These are phyloP conservation scores for Apocrypta bakeri DNA, from an alignment of 1,140 invertebrate species.

Conservation along the genomic window DNA sequence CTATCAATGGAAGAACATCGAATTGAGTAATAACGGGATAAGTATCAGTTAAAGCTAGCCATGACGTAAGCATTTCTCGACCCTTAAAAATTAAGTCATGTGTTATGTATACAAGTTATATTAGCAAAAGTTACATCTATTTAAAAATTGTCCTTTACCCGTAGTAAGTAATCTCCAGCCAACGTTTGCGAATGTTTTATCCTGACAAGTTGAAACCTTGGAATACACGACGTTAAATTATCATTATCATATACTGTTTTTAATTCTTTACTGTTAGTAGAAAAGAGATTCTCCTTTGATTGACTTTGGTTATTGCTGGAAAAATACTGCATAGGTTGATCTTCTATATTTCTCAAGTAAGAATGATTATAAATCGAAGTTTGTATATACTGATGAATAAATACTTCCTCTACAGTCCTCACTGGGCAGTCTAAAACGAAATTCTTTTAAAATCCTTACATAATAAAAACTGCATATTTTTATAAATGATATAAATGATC, in stretches of 20 bases:
- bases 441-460: neutral
- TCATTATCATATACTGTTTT: constrained; percentile 53
- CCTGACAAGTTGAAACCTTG: constrained; percentile 72
- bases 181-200: constrained; percentile 75
- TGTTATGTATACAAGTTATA: constrained; percentile 18
- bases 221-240: constrained; percentile 63
- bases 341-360: constrained; percentile 51
- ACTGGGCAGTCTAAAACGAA: constrained; percentile 66
- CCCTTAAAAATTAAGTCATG: constrained; percentile 64
- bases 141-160: too few species aligned
- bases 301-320: constrained; percentile 47
- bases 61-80: constrained; percentile 74
- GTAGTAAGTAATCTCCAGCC: constrained; percentile 74
- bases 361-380: constrained; percentile 47
- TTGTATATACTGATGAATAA: constrained; percentile 53
- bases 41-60: constrained; percentile 70
- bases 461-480: neutral
- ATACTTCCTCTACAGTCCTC: constrained; percentile 61
- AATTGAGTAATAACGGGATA: constrained; percentile 73
- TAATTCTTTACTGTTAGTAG: neutral
- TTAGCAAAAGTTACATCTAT: constrained; percentile 14
- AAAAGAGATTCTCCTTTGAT: neutral
- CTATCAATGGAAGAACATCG: constrained; percentile 74
- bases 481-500: constrained; percentile 27
- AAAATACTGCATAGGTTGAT: constrained; percentile 18